Conservation (phyloP, 2,113 vertebrate species). For the Ia io region DNA sequence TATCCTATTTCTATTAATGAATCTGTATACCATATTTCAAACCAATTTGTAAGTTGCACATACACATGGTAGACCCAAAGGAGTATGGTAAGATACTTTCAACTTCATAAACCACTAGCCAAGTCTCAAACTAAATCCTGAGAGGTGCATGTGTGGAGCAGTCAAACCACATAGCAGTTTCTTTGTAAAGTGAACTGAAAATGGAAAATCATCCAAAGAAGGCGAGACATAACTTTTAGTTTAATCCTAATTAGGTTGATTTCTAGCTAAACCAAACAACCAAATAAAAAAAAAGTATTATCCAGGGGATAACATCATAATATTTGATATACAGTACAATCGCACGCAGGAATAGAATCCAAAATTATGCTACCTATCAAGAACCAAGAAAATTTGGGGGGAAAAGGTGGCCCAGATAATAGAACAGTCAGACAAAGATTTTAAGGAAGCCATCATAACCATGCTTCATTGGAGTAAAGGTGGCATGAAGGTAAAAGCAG, state of each 20-base stretch:
- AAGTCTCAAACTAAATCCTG: background rate
- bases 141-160: background rate
- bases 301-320: background rate
- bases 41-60: background rate
- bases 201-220: background rate
- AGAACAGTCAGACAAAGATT: background rate
- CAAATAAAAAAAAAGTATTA: background rate
- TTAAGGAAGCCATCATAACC: background rate
- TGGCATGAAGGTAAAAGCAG: background rate
- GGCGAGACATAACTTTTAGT: background rate
- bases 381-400: background rate
- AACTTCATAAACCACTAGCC: background rate
- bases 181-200: background rate
- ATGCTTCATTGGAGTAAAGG: background rate
- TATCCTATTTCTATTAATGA: background rate
- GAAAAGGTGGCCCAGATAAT: background rate
- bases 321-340: background rate
- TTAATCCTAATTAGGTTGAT: background rate
- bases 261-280: background rate
- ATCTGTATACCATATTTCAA: background rate
- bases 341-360: background rate
- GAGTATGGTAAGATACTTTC: background rate
- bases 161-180: background rate
- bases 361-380: background rate
- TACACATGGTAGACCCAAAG: background rate